A percentile compares a stretch with the other conserved stretches of the same genome.
Evolutionary conservation across 2,797 vertebrate genomes (phyloP).

Genomic region (Carduelis carduelis): DNA sequence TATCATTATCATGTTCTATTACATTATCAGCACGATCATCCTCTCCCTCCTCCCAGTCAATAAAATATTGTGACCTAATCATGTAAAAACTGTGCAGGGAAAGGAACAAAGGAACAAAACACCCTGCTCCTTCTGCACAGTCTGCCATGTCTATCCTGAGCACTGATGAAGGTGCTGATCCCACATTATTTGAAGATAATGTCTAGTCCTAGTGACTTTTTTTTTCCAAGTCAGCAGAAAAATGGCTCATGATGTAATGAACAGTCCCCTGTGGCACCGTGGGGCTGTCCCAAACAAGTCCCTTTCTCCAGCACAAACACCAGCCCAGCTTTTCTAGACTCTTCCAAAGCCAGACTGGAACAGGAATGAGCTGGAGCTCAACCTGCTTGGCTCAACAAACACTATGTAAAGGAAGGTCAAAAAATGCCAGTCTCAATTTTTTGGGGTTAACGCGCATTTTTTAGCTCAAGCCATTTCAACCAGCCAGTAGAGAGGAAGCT

Average conservation of each 20-base stretch:
- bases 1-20: not conserved
- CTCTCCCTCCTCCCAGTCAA: not conserved
- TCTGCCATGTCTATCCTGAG: not conserved
- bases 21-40: not conserved
- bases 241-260: rapidly evolving
- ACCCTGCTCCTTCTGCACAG: not conserved
- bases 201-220: not conserved
- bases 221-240: not conserved
- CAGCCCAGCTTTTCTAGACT: not conserved
- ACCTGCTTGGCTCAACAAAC: not conserved
- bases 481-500: rapidly evolving
- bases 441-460: rapidly evolving
- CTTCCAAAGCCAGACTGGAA: not conserved
- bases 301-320: not conserved
- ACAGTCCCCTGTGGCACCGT: not conserved
- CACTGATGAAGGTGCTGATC: not conserved
- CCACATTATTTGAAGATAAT: not conserved
- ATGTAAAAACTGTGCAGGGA: not conserved
- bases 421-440: rapidly evolving
- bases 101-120: not conserved
- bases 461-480: not conserved
- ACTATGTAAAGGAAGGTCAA: not conserved
- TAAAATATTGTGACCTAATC: not conserved
- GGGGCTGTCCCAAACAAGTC: not conserved
- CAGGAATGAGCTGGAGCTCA: not conserved